These are phyloP conservation scores for Urocynchramus pylzowi DNA, from an alignment of 2,113 vertebrate genomes.

Conservation along the genomic window DNA sequence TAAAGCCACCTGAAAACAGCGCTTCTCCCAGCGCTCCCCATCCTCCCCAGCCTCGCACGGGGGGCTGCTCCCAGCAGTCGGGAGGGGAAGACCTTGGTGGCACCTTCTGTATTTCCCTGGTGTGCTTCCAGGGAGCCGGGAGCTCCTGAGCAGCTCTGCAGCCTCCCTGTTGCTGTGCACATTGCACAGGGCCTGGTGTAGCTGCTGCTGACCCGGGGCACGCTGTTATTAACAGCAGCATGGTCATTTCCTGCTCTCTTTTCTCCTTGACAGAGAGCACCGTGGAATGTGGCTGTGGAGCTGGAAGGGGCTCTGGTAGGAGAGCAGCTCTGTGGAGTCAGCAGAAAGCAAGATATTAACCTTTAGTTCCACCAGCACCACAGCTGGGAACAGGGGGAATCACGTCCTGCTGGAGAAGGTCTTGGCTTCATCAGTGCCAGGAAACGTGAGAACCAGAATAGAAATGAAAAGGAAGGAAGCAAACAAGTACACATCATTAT, in stretches of 20 bases:
- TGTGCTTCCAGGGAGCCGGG: neutral
- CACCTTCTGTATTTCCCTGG: neutral
- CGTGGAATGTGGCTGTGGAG: neutral
- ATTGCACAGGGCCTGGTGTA: too few relatives aligned
- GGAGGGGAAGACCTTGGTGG: neutral
- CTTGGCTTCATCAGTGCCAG: neutral
- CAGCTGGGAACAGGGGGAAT: neutral
- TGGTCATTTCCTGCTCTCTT: neutral
- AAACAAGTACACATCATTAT: neutral
- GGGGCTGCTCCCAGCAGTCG: neutral
- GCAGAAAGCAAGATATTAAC: neutral
- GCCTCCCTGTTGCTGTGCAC: neutral
- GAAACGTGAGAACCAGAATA: neutral
- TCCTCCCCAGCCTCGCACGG: neutral
- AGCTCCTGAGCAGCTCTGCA: neutral
- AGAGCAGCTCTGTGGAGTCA: neutral
- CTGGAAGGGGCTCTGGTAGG: neutral
- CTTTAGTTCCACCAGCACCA: rapidly evolving
- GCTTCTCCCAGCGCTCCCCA: neutral
- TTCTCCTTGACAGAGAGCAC: neutral
- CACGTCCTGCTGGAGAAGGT: neutral
- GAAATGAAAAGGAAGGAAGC: neutral
- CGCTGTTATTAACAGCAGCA: neutral
- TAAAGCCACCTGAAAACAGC: neutral
- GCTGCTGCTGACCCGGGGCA: neutral